These are phyloP conservation scores for Pygoscelis antarcticus DNA, from an alignment of 2,113 vertebrate genomes.

Conservation along the genomic window DNA sequence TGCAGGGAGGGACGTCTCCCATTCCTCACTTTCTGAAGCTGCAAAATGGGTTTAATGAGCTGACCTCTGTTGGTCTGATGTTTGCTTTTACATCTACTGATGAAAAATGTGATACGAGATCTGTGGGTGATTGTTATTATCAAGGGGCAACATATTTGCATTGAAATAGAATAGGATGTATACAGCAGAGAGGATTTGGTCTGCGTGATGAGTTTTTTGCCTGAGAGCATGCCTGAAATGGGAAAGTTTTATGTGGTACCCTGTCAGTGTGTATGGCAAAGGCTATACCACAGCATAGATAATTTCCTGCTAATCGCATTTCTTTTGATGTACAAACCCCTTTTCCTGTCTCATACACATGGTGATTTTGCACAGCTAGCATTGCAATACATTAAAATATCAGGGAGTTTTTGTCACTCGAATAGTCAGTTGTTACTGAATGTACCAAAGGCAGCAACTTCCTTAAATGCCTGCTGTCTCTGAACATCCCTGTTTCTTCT, in stretches of 20 bases:
- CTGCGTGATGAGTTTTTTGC: not conserved
- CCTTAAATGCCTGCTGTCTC: not conserved
- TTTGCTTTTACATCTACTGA: not conserved
- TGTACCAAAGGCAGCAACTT: not conserved
- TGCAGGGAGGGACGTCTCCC: not conserved
- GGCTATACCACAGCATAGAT: not conserved
- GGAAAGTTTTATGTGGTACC: not conserved
- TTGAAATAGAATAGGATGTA: not conserved
- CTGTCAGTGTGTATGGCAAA: not conserved
- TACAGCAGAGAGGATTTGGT: not conserved
- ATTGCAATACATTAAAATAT: not conserved
- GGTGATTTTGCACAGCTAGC: not conserved
- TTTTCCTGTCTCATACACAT: not conserved
- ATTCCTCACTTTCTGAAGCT: not conserved
- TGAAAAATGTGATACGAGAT: not conserved
- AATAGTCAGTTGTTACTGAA: not conserved
- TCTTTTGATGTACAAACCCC: not conserved
- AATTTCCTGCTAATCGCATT: not conserved
- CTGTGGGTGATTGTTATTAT: not conserved
- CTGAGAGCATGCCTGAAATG: not conserved
- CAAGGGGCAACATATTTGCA: not conserved
- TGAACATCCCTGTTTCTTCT: not conserved
- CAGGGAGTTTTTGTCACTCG: not conserved
- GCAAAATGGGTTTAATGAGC: not conserved
- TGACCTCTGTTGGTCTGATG: not conserved